phyloP scores from a whole-genome alignment of 2,113 vertebrate species.

The Bungarus multicinctus region DNA sequence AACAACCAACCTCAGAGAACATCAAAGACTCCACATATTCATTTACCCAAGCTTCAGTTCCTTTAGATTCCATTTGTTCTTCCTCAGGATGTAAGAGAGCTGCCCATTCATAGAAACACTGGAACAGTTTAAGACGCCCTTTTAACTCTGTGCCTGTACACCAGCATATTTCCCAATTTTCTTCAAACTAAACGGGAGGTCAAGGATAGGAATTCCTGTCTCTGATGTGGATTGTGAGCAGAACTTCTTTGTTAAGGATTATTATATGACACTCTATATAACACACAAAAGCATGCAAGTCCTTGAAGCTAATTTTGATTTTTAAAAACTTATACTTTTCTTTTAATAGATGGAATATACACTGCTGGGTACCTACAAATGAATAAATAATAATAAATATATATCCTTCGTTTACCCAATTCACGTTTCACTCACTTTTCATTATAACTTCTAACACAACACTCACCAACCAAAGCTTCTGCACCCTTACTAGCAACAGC shows the following conservation, averaged over 20 bases:
- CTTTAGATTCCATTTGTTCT: not conserved
- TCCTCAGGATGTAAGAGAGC: not conserved
- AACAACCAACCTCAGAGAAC: not conserved
- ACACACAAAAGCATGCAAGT: not conserved
- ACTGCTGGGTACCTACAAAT: not conserved
- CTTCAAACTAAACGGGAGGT: not conserved
- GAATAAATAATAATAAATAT: not conserved
- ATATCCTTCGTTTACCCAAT: not conserved
- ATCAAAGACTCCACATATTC: not conserved
- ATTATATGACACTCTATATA: not conserved
- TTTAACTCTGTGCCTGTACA: not conserved
- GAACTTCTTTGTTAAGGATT: not conserved
- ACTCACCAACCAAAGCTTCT: not conserved
- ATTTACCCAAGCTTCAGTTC: not conserved
- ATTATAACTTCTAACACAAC: not conserved
- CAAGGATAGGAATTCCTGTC: not conserved
- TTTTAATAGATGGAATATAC: not conserved
- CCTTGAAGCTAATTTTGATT: not conserved
- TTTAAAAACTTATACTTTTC: not conserved
- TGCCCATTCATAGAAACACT: not conserved
- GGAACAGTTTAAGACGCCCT: not conserved
- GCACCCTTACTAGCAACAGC: not conserved
- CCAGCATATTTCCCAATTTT: not conserved
- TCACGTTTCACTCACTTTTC: not conserved
- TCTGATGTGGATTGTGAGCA: not conserved